Evolutionary conservation across 2,797 vertebrate species (phyloP), one percentile per base, ranked within the genome.

Genomic region (Thamnophis elegans): DNA sequence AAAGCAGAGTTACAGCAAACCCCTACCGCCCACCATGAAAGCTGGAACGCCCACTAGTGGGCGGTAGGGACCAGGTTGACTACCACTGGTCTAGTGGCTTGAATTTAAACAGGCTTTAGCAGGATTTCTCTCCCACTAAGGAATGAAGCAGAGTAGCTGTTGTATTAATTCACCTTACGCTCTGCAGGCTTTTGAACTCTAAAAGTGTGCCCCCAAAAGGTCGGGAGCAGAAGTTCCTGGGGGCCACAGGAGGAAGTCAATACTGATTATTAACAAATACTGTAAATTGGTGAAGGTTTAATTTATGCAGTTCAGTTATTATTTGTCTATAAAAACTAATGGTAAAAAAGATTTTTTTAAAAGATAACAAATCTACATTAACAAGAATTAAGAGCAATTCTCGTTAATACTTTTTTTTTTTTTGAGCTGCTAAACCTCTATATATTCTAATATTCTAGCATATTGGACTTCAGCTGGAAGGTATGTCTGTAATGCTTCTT

Each of bases 401-500:
- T 94, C 96, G 51, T 87, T 86, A 68, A 56, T 54, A 68, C 9
- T 25, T 5, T 26, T 16, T 90, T 90, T 89, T 53, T 90, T 90
- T 90, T 54, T 13, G 95, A 93, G 51, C 88, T 94, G 93, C 93
- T 93, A 94, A 89, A 53, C 82, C 94, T 96, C 95, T 95, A 87
- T 94, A 89, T 89, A 32, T 89, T 42, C 73, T 78, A 78, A 36
- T 28, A 62, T 65, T 78, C 36, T 47, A 47, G 18, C 20, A 82
- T 82, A 25, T 47, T 82, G 73, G 36, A 47, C 73, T 47, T 47
- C 36, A 25, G 36, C 36, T 65, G 32, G 55, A 47, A n/a, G 25
- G 55, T 68, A n/a, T 22, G 25, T 18, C n/a, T 60, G 87, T 28
- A 42, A 42, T 53, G 2, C 26, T 51, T 54, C 54, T 95, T 92